Base-by-base conservation (phyloP, 2,888 invertebrate species). In the Machimus rusticus region DNA sequence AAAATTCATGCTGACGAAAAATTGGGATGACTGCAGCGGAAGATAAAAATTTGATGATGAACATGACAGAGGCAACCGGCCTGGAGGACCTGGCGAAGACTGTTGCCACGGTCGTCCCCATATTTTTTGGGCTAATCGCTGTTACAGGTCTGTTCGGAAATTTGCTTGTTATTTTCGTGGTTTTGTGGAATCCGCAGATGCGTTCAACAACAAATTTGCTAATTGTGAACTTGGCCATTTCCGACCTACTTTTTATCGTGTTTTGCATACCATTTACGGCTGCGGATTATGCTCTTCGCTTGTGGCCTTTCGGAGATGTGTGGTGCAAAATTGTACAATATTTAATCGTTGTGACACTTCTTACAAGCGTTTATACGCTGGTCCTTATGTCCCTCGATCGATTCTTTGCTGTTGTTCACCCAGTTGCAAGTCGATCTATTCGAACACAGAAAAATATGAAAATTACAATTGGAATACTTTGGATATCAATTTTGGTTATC, bases 221-320 rank as follows among this genome's bases (percentile, higher is more conserved):
- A 34, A 98, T 98, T 90, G 96, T 98, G 86, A 98, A 97, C 91
- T 93, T 98, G 88, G 98, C 98, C 0, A 94, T 97, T 8, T 98
- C 98, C 39, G 98, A 98, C 92, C 93, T 98, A 14, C 94, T 97
- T 37, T 98, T 98, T 92, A 97, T 98, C 14, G 94, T 98, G 77
- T 97, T 98, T 93, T 98, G 98, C 93, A 97, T 98, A 46, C 98
- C 98, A 0, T 98, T 98, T 92, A 98, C 98, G 0, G 98, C 97
- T 0, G 95, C 96, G 51, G 97, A 97, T 90, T 98, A 98, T 91
- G 96, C 97, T 0, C 93, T 97, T 90, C 94, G 95, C 0, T 94
- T 95, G 90, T 99, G 98, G 98, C 97, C 97, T 0, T 98, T 98
- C 91, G 98, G 98, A 1, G 34, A 34, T 34, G 34, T 34, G 34